phyloP scores from a whole-genome alignment of 23 tunicate genomes.

The Halocynthia aurantium region DNA sequence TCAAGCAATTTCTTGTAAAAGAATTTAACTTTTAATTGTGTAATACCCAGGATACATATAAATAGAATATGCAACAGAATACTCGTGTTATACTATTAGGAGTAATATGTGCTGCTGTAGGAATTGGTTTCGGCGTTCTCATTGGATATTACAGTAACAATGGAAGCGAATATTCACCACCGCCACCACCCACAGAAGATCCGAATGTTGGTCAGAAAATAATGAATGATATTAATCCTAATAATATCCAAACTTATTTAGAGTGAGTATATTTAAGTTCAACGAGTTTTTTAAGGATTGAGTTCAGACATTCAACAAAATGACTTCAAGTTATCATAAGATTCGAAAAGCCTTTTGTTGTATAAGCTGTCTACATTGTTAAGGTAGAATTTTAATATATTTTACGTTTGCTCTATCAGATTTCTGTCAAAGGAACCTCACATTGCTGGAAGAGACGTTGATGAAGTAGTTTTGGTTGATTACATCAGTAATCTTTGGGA shows the following conservation, averaged over 20 bases:
- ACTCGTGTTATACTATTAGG: neutral
- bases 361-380: neutral
- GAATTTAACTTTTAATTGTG: neutral
- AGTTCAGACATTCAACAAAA: neutral
- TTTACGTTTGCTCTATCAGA: slow-evolving; percentile 18
- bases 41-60: neutral
- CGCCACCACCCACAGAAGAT: slow-evolving; percentile 19
- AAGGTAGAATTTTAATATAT: neutral
- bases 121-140: slow-evolving; percentile 24
- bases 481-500: slow-evolving; percentile 43
- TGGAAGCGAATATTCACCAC: neutral
- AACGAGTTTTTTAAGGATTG: neutral
- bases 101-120: slow-evolving; percentile 18
- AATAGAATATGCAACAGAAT: neutral
- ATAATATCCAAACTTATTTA: slow-evolving; percentile 13
- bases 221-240: slow-evolving; percentile 33
- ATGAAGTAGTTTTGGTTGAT: slow-evolving; percentile 49
- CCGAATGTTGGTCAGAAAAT: slow-evolving; percentile 14
- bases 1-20: too few relatives aligned
- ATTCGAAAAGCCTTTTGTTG: neutral
- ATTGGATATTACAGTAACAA: slow-evolving; percentile 37
- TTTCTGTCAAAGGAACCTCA: slow-evolving; percentile 41
- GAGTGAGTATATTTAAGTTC: neutral
- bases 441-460: slow-evolving; percentile 65
- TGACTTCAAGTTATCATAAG: neutral